Conservation (phyloP, 2,888 invertebrate genomes). For the Drosophila percnosoma region DNA sequence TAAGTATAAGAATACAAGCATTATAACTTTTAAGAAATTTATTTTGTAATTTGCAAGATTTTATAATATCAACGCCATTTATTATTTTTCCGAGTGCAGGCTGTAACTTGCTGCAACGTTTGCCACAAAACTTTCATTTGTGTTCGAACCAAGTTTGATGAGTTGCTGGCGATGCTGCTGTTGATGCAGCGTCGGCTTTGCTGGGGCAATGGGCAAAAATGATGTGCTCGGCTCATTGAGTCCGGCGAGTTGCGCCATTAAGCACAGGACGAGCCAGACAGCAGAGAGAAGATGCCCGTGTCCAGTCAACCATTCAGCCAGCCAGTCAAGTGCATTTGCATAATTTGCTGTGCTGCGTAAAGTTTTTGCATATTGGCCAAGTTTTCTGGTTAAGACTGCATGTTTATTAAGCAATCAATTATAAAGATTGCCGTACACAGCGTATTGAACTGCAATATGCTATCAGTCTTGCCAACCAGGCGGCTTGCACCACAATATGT, state of each 20-base stretch:
- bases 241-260: conserved; percentile 68
- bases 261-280: conserved; percentile 38
- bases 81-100: conserved; percentile 7
- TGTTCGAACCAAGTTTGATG: conserved; percentile 77
- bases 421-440: conserved; percentile 39
- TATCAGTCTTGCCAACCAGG: conserved; percentile 8
- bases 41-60: not conserved
- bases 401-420: conserved; percentile 77
- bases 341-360: conserved; percentile 64
- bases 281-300: conserved; percentile 17
- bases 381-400: conserved; percentile 55
- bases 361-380: conserved; percentile 68
- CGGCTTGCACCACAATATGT: not conserved
- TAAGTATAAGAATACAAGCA: not conserved
- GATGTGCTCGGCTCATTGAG: conserved; percentile 71
- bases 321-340: conserved; percentile 71
- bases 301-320: conserved; percentile 20
- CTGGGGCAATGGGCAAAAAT: conserved; percentile 53
- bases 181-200: conserved; percentile 13
- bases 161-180: conserved; percentile 43
- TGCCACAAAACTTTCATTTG: conserved; percentile 72
- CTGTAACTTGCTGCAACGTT: conserved; percentile 46
- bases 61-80: not conserved
- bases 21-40: not conserved
- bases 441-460: conserved; percentile 55